Evolutionary conservation across 2,888 invertebrate species (phyloP).

Genomic region (Lasioglossum malachurum): DNA sequence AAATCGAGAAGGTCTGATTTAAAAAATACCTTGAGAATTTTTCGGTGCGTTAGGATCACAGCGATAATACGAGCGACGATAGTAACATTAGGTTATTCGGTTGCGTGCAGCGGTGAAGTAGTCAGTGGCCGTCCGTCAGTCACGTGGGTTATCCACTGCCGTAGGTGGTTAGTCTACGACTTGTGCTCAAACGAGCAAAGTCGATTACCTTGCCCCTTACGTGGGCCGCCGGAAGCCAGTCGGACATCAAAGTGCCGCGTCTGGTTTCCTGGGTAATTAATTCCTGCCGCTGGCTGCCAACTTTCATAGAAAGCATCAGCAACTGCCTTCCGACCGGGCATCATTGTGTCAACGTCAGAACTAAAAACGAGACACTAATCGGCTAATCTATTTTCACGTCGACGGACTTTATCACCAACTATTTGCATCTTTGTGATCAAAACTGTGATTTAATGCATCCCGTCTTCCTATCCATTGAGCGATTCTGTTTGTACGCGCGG

Average conservation of each 20-base stretch:
- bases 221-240: slow-evolving; percentile 78
- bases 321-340: slow-evolving; percentile 35
- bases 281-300: slow-evolving; percentile 63
- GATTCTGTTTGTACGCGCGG: not conserved
- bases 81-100: slow-evolving; percentile 35
- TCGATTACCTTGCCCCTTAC: slow-evolving; percentile 81
- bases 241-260: slow-evolving; percentile 81
- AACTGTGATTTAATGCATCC: not conserved
- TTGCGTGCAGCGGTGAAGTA: slow-evolving; percentile 49
- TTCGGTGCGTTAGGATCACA: not conserved
- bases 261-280: slow-evolving; percentile 80
- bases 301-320: slow-evolving; percentile 53
- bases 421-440: not conserved
- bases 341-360: slow-evolving; percentile 37
- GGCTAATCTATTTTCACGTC: not conserved
- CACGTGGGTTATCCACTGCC: slow-evolving; percentile 62
- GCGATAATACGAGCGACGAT: slow-evolving; percentile 25
- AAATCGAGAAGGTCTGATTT: not conserved
- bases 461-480: not conserved
- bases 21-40: not conserved
- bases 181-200: slow-evolving; percentile 74
- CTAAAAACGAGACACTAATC: slow-evolving; percentile 5
- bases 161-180: slow-evolving; percentile 61
- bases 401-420: not conserved
- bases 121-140: slow-evolving; percentile 44